Percentiles rank a stretch among this genome's conserved stretches.
Conservation (phyloP, 2,797 vertebrate genomes). For the Periophthalmus magnuspinnatus region DNA sequence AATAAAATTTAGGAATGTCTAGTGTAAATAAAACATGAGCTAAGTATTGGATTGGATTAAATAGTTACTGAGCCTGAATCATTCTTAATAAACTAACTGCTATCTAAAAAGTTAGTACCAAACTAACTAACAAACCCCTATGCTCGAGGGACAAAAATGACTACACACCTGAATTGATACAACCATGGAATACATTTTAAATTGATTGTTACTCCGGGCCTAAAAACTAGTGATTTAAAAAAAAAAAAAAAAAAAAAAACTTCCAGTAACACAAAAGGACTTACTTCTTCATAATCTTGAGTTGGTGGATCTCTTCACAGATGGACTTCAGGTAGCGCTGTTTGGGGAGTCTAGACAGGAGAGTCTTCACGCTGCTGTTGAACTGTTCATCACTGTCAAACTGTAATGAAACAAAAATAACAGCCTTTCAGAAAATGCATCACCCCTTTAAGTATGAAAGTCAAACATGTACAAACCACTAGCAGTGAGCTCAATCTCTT, state of each 20-base stretch:
- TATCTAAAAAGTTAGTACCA: too few species aligned
- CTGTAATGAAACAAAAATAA: constrained; percentile 58
- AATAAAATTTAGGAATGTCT: too few species aligned
- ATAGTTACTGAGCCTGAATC: too few species aligned
- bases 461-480: not conserved
- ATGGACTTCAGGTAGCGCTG: constrained; percentile 93
- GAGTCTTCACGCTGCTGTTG: constrained; percentile 88
- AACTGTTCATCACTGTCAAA: constrained; percentile 88
- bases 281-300: constrained; percentile 90
- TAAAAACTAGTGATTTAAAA: too few species aligned
- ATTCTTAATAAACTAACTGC: too few species aligned
- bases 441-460: not conserved
- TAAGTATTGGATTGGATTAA: too few species aligned
- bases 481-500: constrained; percentile 6
- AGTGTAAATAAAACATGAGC: too few species aligned
- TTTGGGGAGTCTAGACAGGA: constrained; percentile 89
- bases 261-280: constrained; percentile 13
- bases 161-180: too few species aligned
- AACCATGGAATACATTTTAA: not conserved
- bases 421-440: not conserved
- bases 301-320: constrained; percentile 92
- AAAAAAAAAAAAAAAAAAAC: too few species aligned
- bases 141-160: too few species aligned
- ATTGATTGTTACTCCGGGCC: too few species aligned
- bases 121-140: too few species aligned